Evolutionary conservation across 2,888 invertebrate genomes (phyloP).

Genomic region (Formica aserva): DNA sequence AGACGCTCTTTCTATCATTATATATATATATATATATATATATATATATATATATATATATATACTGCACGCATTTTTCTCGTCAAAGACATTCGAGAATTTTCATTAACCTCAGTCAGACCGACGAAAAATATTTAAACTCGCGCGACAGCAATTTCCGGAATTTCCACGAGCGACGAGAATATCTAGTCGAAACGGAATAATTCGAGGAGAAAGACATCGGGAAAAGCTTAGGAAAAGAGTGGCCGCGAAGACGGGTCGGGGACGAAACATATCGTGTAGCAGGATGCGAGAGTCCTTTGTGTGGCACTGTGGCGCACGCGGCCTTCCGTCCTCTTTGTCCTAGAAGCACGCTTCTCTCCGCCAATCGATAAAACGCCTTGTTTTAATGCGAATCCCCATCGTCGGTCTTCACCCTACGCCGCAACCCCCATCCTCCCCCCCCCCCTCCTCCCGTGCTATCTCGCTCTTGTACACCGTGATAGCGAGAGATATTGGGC

Average conservation of each 20-base stretch:
- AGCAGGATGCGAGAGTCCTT: constrained; percentile 64
- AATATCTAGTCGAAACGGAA: constrained; percentile 36
- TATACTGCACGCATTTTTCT: not conserved
- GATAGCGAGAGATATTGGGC: constrained; percentile 46
- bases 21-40: too few species aligned
- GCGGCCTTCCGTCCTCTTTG: constrained; percentile 79
- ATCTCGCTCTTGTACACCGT: constrained; percentile 32
- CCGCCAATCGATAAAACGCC: constrained; percentile 80
- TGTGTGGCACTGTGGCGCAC: constrained; percentile 81
- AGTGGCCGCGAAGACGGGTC: constrained; percentile 43
- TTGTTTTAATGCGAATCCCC: constrained; percentile 74
- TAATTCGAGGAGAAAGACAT: constrained; percentile 14
- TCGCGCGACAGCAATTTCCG: not conserved
- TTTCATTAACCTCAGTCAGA: constrained; percentile 5
- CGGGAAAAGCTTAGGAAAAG: constrained; percentile 37
- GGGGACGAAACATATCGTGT: constrained; percentile 27
- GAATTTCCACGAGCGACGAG: constrained; percentile 15
- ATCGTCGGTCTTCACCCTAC: constrained; percentile 40
- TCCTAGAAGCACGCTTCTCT: constrained; percentile 79
- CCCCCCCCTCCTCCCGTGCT: not conserved
- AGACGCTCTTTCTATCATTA: not conserved
- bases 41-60: too few species aligned
- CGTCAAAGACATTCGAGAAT: not conserved
- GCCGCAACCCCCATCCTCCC: not conserved
- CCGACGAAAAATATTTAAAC: constrained; percentile 11